phyloP scores from a whole-genome alignment of 37 sponge, comb jelly and placozoan genomes.

The Eunapius fragilis region DNA sequence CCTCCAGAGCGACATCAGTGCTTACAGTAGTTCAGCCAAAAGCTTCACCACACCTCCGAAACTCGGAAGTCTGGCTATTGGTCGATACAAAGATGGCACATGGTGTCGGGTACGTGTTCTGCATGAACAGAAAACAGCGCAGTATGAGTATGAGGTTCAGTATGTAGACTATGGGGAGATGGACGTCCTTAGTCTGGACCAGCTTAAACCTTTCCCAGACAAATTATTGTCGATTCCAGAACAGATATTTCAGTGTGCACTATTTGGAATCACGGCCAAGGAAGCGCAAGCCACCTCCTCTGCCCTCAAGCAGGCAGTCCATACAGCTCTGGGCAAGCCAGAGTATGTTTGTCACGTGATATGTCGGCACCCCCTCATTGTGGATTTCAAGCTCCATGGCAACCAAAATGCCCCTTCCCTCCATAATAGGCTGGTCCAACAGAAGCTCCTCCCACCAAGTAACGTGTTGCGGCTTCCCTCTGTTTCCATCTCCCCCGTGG shows the following conservation, averaged over 20 bases:
- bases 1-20: neutral
- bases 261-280: slow-evolving; percentile 17
- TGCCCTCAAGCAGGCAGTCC: neutral
- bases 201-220: neutral
- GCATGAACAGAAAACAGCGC: neutral
- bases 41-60: neutral
- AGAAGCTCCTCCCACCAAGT: slow-evolving; percentile 5
- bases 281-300: neutral
- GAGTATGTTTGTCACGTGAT: slow-evolving; percentile 20
- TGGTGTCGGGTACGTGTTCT: slow-evolving; percentile 13
- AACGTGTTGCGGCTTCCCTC: neutral
- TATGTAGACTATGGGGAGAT: neutral
- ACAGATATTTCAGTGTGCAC: slow-evolving; percentile 21
- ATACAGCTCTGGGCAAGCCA: neutral
- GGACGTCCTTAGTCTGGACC: neutral
- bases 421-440: neutral
- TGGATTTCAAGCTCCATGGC: neutral
- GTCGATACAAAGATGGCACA: neutral
- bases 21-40: neutral
- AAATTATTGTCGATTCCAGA: slow-evolving; percentile 22
- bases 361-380: slow-evolving; percentile 16
- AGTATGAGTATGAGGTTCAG: neutral
- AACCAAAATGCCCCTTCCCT: slow-evolving; percentile 2
- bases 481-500: neutral
- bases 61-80: neutral